Conservation (phyloP, 2,113 vertebrate species). For the Pontoporia blainvillei region DNA sequence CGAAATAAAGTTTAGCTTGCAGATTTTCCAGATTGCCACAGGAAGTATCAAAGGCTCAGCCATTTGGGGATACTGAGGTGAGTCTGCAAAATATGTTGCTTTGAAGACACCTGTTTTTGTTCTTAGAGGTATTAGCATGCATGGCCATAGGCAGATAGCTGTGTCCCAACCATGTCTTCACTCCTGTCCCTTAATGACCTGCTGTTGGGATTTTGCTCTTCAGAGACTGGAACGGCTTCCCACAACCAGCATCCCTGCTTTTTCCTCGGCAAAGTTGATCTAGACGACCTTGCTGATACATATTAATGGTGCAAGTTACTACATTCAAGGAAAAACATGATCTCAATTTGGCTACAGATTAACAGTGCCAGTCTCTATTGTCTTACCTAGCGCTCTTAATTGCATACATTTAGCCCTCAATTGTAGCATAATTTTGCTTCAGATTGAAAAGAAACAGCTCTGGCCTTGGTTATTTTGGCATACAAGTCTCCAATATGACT, state of each 20-base stretch:
- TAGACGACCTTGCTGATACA: slow-evolving; percentile 18
- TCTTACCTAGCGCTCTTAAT: slow-evolving; percentile 86
- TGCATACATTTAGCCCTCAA: slow-evolving; percentile 87
- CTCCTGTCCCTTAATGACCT: background rate
- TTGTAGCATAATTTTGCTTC: slow-evolving; percentile 91
- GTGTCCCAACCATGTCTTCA: accelerated
- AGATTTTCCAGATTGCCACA: background rate
- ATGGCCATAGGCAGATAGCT: too few species aligned
- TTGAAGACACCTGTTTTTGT: background rate
- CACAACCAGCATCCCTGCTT: slow-evolving; percentile 41
- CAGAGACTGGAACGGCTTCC: background rate
- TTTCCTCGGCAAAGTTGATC: slow-evolving; percentile 50
- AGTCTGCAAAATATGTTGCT: background rate
- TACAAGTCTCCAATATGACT: slow-evolving; percentile 91
- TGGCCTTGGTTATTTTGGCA: slow-evolving; percentile 88
- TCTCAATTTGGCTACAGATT: slow-evolving; percentile 82
- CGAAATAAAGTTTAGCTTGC: background rate
- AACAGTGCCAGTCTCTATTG: slow-evolving; percentile 79
- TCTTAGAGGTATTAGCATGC: background rate
- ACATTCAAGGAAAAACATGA: slow-evolving; percentile 76
- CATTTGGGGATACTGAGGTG: background rate
- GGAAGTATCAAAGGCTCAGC: background rate
- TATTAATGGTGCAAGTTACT: slow-evolving; percentile 71
- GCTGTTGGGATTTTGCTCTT: background rate
- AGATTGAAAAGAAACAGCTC: slow-evolving; percentile 91